Percentiles rank a stretch among this genome's conserved stretches.
phyloP scores from a whole-genome alignment of 2,113 vertebrate species.

The Serilophus lunatus region DNA sequence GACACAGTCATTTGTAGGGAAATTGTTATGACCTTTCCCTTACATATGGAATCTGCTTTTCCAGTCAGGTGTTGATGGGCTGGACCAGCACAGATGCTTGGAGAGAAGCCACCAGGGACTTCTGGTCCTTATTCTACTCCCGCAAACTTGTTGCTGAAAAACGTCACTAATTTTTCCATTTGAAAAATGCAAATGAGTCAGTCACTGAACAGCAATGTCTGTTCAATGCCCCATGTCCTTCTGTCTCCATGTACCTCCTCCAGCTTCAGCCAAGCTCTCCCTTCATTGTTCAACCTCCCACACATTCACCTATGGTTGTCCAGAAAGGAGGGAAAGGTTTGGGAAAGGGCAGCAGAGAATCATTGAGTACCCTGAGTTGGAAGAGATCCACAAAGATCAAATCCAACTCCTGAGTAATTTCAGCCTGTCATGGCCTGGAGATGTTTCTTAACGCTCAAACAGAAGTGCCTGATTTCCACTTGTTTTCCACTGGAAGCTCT shows the following conservation, averaged over 20 bases:
- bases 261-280: background rate
- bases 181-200: background rate
- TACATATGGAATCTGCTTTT: background rate
- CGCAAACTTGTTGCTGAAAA: background rate
- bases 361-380: background rate
- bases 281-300: background rate
- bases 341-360: background rate
- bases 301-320: background rate
- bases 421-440: background rate
- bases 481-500: background rate
- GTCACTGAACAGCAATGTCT: background rate
- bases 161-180: background rate
- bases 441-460: background rate
- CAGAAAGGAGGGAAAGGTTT: background rate
- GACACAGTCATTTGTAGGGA: background rate
- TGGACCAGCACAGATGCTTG: background rate
- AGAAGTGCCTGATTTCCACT: background rate
- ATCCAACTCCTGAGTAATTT: background rate
- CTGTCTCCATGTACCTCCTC: background rate
- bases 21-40: background rate
- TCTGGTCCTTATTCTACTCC: background rate
- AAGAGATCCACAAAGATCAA: background rate
- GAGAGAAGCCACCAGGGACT: background rate
- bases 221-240: background rate
- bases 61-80: background rate